Percentiles rank a stretch among this genome's conserved stretches.
phyloP scores from a whole-genome alignment of 2,113 vertebrate species.

The Psittacula cyanocephala region DNA sequence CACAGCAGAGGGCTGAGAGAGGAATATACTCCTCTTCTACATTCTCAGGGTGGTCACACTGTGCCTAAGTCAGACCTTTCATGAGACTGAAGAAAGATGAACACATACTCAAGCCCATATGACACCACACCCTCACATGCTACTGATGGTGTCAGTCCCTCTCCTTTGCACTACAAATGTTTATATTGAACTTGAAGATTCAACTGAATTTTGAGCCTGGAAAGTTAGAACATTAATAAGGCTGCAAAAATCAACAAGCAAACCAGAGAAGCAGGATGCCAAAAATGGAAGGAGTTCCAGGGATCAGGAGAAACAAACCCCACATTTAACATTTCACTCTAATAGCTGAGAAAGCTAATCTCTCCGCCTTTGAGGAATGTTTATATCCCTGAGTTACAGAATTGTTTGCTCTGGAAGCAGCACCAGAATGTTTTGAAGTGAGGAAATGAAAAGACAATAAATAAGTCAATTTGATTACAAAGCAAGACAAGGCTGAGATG shows the following conservation, averaged over 20 bases:
- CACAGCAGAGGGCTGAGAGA: too few relatives aligned
- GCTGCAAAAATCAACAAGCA: background rate
- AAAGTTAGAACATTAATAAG: constrained; percentile 16
- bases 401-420: background rate
- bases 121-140: background rate
- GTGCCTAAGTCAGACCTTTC: fast-evolving
- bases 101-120: background rate
- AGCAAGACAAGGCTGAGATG: background rate
- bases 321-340: background rate
- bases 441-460: background rate
- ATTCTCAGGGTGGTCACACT: background rate
- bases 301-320: background rate
- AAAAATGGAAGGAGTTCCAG: constrained; percentile 43
- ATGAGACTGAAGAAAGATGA: background rate
- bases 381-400: background rate
- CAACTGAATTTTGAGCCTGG: background rate
- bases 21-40: background rate
- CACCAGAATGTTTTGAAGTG: background rate
- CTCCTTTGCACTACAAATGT: constrained; percentile 5
- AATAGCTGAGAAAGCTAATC: background rate
- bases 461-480: background rate
- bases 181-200: constrained; percentile 24
- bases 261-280: constrained; percentile 15
- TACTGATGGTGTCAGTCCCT: constrained; percentile 1
- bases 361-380: background rate